Evolutionary conservation across 1,140 invertebrate species (phyloP), one percentile per base, ranked within the genome.

Genomic region (Nymphalis io): DNA sequence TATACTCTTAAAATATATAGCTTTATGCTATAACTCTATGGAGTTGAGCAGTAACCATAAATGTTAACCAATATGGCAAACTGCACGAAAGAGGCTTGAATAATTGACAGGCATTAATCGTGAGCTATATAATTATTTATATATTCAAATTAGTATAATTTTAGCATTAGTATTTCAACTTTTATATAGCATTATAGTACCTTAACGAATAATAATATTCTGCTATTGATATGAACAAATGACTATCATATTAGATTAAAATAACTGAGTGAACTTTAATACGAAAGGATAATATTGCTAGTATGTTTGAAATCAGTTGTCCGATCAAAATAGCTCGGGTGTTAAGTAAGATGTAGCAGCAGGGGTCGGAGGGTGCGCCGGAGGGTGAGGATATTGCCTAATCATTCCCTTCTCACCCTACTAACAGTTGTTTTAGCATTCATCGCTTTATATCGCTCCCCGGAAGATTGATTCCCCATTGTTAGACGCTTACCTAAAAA

Each of bases 381-480:
- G 76, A 77, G 82, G 82, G 84, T 81, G 71, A 79, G 84, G 83
- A 89, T 90, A 91, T 91, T 89, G 88, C 85, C 89, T 87, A 85
- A 90, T 91, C 89, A 91, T 88, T 75, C 83, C 82, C 76, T 87
- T 85, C 82, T 80, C 87, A 84, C 86, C 86, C 86, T 84, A 85
- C 84, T 85, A 86, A 84, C 84, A 79, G 88, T 89, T 91, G 89
- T 89, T 91, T 91, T 91, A 89, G 81, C 78, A 89, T 89, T 88
- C 88, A 91, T 87, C 81, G 81, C 76, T 72, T 79, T 77, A 77
- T 78, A 74, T 53, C 48, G 48, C 67, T 42, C 74, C 68, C 67
- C 73, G 72, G 64, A 74, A 80, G 79, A 85, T 88, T 87, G 84
- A 87, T 90, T 80, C 78, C 76, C 78, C 68, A 85, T 88, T 90